phyloP scores from a whole-genome alignment of 1,140 invertebrate species.

The Nomia melanderi region DNA sequence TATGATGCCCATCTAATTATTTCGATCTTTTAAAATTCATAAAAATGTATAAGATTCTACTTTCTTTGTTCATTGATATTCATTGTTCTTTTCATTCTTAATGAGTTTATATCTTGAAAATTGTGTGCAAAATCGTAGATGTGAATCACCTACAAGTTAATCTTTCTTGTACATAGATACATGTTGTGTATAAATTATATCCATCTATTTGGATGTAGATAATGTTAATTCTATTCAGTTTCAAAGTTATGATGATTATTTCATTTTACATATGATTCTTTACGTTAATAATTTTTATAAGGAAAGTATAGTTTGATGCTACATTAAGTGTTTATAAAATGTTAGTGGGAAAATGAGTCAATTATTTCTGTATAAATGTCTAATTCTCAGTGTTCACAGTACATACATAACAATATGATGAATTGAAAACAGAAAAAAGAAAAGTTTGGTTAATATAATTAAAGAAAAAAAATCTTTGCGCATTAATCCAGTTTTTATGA shows the following conservation, averaged over 20 bases:
- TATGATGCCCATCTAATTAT: slow-evolving; percentile 1
- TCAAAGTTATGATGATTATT: neutral
- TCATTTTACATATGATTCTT: neutral
- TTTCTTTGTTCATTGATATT: slow-evolving; percentile 5
- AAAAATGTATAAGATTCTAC: slow-evolving; percentile 1
- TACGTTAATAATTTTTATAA: neutral
- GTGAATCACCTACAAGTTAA: neutral
- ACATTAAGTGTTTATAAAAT: neutral
- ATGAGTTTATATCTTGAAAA: neutral
- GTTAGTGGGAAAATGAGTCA: neutral
- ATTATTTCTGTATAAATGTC: slow-evolving; percentile 5
- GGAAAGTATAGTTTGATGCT: neutral
- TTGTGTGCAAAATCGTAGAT: neutral
- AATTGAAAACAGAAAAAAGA: no score
- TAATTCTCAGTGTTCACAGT: neutral
- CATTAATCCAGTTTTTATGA: neutral
- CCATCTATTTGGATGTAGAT: neutral
- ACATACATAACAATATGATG: neutral
- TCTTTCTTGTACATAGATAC: neutral
- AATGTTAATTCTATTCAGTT: neutral
- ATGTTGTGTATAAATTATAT: slow-evolving; percentile 5
- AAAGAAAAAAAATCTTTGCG: neutral
- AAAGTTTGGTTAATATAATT: neutral
- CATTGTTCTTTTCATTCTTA: neutral
- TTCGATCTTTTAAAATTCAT: neutral